Conservation (phyloP, 2,888 invertebrate species). For the Podotricha telesiphe region DNA sequence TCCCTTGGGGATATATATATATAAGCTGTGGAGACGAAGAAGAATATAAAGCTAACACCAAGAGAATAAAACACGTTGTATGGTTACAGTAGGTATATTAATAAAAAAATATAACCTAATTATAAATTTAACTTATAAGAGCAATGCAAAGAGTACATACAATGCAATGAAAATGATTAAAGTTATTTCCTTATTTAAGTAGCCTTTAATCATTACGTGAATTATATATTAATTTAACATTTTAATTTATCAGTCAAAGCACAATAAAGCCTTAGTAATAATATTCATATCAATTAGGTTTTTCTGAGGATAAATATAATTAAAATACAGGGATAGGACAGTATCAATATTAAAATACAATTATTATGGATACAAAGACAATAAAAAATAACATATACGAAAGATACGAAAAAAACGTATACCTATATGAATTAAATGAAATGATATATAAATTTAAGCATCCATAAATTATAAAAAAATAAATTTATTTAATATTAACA, state of each 20-base stretch:
- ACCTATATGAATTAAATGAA: neutral
- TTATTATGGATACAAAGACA: neutral
- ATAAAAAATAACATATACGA: neutral
- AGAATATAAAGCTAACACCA: neutral
- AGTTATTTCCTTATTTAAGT: conserved; percentile 11
- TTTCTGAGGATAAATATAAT: neutral
- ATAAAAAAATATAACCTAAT: conserved; percentile 15
- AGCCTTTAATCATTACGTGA: neutral
- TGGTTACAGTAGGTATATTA: conserved; percentile 6
- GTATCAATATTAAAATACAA: neutral
- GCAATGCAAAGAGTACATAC: neutral
- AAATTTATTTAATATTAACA: conserved; percentile 6
- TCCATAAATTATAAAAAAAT: neutral
- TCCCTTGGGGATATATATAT: too few species aligned
- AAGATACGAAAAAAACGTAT: too few species aligned
- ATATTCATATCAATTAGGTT: neutral
- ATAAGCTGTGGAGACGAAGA: too few species aligned
- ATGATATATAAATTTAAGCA: neutral
- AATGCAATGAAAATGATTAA: conserved; percentile 1
- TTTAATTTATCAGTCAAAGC: conserved; percentile 34
- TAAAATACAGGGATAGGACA: neutral
- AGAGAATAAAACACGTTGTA: neutral
- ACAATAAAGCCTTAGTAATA: conserved; percentile 12
- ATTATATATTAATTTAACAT: conserved; percentile 5
- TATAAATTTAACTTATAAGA: conserved; percentile 1